Evolutionary conservation across 2,113 vertebrate genomes (phyloP), one percentile per base, ranked within the genome.

Genomic region (Vimba vimba): DNA sequence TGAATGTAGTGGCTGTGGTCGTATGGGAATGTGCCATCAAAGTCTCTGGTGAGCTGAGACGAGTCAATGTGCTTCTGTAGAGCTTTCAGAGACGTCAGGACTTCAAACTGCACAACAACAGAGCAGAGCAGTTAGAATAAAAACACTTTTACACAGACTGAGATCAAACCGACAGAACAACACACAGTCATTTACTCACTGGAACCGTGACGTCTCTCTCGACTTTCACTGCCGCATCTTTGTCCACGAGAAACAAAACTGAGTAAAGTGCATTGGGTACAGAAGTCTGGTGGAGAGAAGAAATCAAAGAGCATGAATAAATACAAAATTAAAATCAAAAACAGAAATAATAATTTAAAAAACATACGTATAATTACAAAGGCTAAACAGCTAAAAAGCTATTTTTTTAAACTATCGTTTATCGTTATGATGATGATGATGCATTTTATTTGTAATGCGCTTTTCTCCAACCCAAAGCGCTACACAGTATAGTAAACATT

Each of bases 1-100:
- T 92, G 90, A 86, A 96, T 91, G 94, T 95, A 97, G 91, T 95
- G 95, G 43, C 86, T 89, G 92, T 97, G 96, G 91, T 94, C 91
- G 27, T 96, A 97, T 12, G 89, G 86, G 86, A 96, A 96, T 73
- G 92, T 91, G 84, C 96, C 96, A 3, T 95, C 95, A 57, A 96
- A 91, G 47, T 95, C 95, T 73, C 83, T 87, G 0, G 96, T 96
- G 85, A 97, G 94, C 90, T 97, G 96, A n/a, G 91, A 92, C 74
- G 90, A 88, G 79, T 96, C 96, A 0, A 96, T 90, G 88, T 96
- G 94, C 88, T 95, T 96, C 87, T 94, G 93, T 75, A 97, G 89
- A 68, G 93, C 92, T 90, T 95, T 96, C 87, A 96, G 92, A 62
- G 96, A 96, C 0, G 94, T 94, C 85, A 96, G 80, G 0, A 94